phyloP scores from a whole-genome alignment of 2,888 invertebrate genomes.

The Papilio gigon region DNA sequence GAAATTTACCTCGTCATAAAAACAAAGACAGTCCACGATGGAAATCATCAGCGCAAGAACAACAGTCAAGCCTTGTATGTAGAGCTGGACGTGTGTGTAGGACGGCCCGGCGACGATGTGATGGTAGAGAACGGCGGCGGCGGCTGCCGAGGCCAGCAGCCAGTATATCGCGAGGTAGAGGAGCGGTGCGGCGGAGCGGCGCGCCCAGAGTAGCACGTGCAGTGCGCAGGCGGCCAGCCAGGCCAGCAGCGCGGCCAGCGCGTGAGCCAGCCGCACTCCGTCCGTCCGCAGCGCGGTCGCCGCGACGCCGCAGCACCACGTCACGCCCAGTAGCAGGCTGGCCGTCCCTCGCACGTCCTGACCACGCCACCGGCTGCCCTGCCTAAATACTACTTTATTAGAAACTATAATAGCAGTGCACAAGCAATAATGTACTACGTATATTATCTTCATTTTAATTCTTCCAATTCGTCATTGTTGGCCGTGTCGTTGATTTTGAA shows the following conservation, averaged over 20 bases:
- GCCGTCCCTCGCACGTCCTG: constrained; percentile 69
- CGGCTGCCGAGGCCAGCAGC: constrained; percentile 64
- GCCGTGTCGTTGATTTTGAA: too few species aligned
- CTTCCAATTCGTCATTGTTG: background rate
- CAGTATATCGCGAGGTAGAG: constrained; percentile 77
- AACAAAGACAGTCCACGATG: constrained; percentile 69
- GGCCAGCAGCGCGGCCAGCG: constrained; percentile 65
- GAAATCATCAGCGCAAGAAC: constrained; percentile 62
- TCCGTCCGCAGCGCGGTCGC: constrained; percentile 62
- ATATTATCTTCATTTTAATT: background rate
- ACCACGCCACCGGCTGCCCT: constrained; percentile 63
- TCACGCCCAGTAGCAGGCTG: constrained; percentile 60
- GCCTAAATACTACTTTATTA: constrained; percentile 45
- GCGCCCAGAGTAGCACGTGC: constrained; percentile 69
- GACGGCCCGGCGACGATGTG: constrained; percentile 52
- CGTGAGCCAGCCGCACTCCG: constrained; percentile 62
- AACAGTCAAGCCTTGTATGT: constrained; percentile 61
- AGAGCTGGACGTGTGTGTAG: constrained; percentile 59
- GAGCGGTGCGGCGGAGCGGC: constrained; percentile 69
- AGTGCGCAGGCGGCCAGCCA: constrained; percentile 74
- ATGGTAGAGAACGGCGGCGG: constrained; percentile 63
- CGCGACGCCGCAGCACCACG: constrained; percentile 68
- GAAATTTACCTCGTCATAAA: constrained; percentile 73
- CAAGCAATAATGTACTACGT: too few species aligned
- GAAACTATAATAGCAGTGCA: background rate